Percentiles rank a stretch among this genome's conserved stretches.
These are phyloP conservation scores for Montipora cactus DNA, from an alignment of 64 coral and sea anemone genomes.

Conservation along the genomic window DNA sequence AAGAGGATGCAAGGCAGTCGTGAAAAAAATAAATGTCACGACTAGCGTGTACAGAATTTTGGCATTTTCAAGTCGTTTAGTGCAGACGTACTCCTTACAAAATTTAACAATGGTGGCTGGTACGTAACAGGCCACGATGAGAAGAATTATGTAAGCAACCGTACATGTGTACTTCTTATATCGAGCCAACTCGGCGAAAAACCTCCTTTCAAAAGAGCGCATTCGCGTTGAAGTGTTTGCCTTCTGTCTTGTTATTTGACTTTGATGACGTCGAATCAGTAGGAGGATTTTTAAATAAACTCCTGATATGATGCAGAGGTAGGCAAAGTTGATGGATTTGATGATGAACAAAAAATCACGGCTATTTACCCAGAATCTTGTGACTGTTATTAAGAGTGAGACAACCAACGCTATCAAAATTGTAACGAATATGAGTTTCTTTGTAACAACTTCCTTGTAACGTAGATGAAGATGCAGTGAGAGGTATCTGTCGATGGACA, in stretches of 20 bases:
- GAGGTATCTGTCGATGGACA: constrained; percentile 33
- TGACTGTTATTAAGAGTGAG: neutral
- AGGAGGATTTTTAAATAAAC: constrained; percentile 35
- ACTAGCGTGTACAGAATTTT: constrained; percentile 22
- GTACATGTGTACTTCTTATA: constrained; percentile 26
- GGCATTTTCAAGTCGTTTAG: constrained; percentile 18
- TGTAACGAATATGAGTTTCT: neutral
- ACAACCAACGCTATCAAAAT: neutral
- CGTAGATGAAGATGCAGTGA: constrained; percentile 29
- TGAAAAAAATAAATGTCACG: constrained; percentile 36
- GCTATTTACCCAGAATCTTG: neutral
- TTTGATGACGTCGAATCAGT: constrained; percentile 29
- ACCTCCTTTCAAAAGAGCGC: neutral
- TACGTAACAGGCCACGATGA: constrained; percentile 22
- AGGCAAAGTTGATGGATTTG: neutral
- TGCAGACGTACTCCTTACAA: constrained; percentile 35
- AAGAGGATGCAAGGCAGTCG: constrained; percentile 16
- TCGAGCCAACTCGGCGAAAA: neutral
- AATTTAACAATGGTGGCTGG: constrained; percentile 10
- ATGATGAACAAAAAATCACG: constrained; percentile 14
- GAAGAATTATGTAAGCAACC: neutral
- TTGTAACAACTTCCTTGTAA: constrained; percentile 28
- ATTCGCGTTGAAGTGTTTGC: neutral
- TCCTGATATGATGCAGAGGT: neutral
- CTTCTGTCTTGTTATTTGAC: neutral